Base-by-base conservation (phyloP, 2,113 vertebrate species). In the Urocynchramus pylzowi region DNA sequence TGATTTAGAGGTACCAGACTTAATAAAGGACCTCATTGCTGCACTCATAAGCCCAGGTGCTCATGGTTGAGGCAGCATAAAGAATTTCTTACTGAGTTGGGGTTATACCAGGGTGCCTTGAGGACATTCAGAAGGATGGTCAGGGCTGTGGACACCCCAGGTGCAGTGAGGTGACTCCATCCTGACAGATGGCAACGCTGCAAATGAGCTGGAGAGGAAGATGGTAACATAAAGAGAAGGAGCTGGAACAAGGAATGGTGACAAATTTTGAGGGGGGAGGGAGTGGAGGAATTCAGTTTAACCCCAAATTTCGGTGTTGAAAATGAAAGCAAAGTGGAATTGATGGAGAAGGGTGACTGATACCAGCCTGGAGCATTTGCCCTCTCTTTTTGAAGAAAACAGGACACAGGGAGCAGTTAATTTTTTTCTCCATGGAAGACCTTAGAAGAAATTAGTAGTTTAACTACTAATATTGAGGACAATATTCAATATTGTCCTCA, bases 181-280 rank as follows among this genome's bases (percentile, higher is more conserved):
- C 75, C 52, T 49, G n/a, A 27, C 49, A 84, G 81, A 84, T 28
- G 69, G 44, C 37, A 84, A 20, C 0, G 0, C 17, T 87, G 37
- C 8, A 84, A 90, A 78, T 33, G 67, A 78, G 61, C 53, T 84
- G 39, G 82, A 82, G 57, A 60, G 13, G 11, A 78, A 63, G 13
- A 22, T 26, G 24, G 17, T 11, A 16, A 15, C 21, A 44, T 28
- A 64, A 82, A 70, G 27, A 63, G 65, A 86, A 6, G 10, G 12
- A 27, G 6, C 28, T 82, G 56, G 31, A 41, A 61, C 19, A 82
- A 35, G 31, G 28, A 69, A 8, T 12, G 30, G 11, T 42, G 21
- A 73, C 42, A 85, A 57, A 7, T 44, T 84, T 53, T 52, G 57
- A 0, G 1, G 1, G 3, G 3, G 3, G 2, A 42, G 1, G 3